Conservation (phyloP, 92 coral and sea anemone species). For the Blastomussa wellsi region DNA sequence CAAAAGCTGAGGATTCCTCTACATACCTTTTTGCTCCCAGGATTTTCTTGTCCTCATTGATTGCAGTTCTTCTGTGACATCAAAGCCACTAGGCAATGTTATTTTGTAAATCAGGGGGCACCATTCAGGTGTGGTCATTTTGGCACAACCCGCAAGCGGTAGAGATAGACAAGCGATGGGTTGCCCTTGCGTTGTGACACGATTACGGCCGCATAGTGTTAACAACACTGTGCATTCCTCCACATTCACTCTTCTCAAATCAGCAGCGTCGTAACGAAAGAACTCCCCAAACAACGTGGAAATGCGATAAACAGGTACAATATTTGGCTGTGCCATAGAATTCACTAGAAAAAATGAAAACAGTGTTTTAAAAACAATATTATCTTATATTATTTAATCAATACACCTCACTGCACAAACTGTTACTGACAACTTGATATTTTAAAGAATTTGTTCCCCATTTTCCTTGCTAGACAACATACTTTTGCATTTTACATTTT, state of each 20-base stretch:
- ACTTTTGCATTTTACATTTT: too few species aligned
- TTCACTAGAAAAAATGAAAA: too few species aligned
- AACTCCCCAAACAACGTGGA: slow-evolving; percentile 65
- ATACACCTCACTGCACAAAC: too few species aligned
- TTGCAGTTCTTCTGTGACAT: slow-evolving; percentile 9
- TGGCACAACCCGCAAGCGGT: slow-evolving; percentile 67
- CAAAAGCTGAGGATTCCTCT: not conserved
- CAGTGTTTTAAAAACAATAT: too few species aligned
- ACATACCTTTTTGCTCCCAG: slow-evolving; percentile 16
- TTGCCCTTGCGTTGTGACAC: slow-evolving; percentile 63
- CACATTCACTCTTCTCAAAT: slow-evolving; percentile 68
- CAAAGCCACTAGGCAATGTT: not conserved
- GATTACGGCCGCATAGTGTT: slow-evolving; percentile 81
- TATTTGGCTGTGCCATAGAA: slow-evolving; percentile 41
- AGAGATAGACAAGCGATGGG: slow-evolving; percentile 73
- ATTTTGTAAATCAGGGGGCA: slow-evolving; percentile 77
- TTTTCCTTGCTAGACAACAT: too few species aligned
- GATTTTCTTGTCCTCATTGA: slow-evolving; percentile 1
- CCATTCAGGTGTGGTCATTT: slow-evolving; percentile 57
- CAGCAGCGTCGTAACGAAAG: slow-evolving; percentile 60
- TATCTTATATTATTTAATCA: too few species aligned
- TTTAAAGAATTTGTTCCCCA: too few species aligned
- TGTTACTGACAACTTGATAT: too few species aligned
- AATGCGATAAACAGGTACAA: slow-evolving; percentile 66
- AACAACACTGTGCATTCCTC: slow-evolving; percentile 59